A percentile compares a stretch with the other conserved stretches of the same genome.
Conservation (phyloP, 2,797 vertebrate species). For the Cossypha caffra region DNA sequence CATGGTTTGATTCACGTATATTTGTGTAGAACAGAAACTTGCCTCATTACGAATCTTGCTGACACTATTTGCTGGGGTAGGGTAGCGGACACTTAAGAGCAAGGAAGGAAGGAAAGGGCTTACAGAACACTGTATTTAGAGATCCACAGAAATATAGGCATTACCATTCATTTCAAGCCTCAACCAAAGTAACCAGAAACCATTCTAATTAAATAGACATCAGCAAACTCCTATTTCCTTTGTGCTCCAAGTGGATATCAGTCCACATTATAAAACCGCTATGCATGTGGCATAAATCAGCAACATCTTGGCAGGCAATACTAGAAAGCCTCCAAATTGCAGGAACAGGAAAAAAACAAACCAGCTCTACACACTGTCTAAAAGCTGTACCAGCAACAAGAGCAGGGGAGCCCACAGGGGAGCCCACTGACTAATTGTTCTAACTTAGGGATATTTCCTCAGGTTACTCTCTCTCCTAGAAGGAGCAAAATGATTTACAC, state of each 20-base stretch:
- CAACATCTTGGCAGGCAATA: slow-evolving; percentile 43
- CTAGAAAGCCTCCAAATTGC: slow-evolving; percentile 40
- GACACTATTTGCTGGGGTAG: neutral
- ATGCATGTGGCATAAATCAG: slow-evolving; percentile 53
- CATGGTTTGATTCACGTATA: neutral
- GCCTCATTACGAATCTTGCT: neutral
- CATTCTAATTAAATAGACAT: slow-evolving; percentile 61
- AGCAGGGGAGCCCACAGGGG: neutral
- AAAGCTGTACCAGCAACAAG: neutral
- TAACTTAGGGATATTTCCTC: neutral
- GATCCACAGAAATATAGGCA: slow-evolving; percentile 19
- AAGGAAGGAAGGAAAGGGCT: slow-evolving; percentile 33
- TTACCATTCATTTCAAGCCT: slow-evolving; percentile 28
- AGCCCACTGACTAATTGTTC: neutral
- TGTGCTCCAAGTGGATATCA: slow-evolving; percentile 39
- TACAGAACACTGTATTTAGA: slow-evolving; percentile 52
- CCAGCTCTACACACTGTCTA: neutral
- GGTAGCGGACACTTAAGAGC: neutral
- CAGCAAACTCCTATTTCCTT: slow-evolving; percentile 62
- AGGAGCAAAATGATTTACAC: neutral
- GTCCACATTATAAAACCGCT: slow-evolving; percentile 52
- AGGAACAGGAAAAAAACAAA: neutral
- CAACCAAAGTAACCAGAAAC: slow-evolving; percentile 59
- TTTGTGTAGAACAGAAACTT: neutral
- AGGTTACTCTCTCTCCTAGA: neutral